A percentile compares a stretch with the other conserved stretches of the same genome.
Evolutionary conservation across 2,888 invertebrate species (phyloP).

Genomic region (Brachycybe producta): DNA sequence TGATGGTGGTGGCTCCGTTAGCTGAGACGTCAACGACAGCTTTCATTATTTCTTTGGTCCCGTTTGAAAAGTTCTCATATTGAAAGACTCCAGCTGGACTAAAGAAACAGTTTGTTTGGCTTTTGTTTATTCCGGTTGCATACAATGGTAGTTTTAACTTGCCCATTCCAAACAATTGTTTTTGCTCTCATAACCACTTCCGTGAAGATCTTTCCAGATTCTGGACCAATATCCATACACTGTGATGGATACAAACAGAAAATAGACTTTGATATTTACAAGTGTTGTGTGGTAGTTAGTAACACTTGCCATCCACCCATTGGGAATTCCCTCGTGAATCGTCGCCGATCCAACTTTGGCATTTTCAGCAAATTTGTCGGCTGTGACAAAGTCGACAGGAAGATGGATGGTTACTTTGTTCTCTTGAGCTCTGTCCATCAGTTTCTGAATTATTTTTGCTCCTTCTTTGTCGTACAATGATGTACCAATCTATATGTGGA

Average conservation of each 20-base stretch:
- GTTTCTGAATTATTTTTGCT: conserved; percentile 77
- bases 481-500: conserved; percentile 82
- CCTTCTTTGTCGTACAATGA: conserved; percentile 94
- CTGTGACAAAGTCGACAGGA: conserved; percentile 89
- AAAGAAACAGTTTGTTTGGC: conserved; percentile 23
- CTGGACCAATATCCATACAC: conserved; percentile 87
- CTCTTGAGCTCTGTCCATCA: conserved; percentile 79
- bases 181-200: conserved; percentile 78
- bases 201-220: conserved; percentile 60
- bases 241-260: conserved; percentile 22
- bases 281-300: background rate
- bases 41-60: conserved; percentile 87
- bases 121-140: no score
- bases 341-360: conserved; percentile 63
- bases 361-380: conserved; percentile 89
- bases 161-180: conserved; percentile 99
- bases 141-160: no score
- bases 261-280: background rate
- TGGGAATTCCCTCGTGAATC: conserved; percentile 72
- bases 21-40: conserved; percentile 79
- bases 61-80: conserved; percentile 80
- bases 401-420: conserved; percentile 89
- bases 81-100: conserved; percentile 98
- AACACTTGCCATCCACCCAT: conserved; percentile 58
- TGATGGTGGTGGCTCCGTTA: conserved; percentile 71